Conservation (phyloP, 2,888 invertebrate species). For the Saturnia japonica region DNA sequence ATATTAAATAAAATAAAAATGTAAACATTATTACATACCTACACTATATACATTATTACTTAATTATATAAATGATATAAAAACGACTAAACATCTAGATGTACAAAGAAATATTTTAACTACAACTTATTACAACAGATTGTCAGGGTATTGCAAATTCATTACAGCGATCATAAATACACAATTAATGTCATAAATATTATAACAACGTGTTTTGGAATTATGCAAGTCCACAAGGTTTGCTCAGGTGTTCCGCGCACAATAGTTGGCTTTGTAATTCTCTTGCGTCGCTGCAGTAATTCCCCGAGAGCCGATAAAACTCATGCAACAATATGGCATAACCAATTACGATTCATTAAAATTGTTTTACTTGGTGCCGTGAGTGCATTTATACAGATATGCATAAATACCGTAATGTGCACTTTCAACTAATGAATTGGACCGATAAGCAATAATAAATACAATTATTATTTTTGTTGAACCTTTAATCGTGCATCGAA, state of each 20-base stretch:
- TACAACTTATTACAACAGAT: not conserved
- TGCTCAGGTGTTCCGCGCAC: not conserved
- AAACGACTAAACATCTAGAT: too few relatives aligned
- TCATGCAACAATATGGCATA: slow-evolving; percentile 11
- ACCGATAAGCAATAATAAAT: not conserved
- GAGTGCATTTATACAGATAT: not conserved
- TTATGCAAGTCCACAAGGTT: not conserved
- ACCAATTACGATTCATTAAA: slow-evolving; percentile 15
- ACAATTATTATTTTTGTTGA: not conserved
- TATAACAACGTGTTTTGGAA: not conserved
- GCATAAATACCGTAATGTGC: not conserved
- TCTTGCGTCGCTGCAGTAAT: not conserved
- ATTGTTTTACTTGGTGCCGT: not conserved
- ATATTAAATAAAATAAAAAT: too few relatives aligned
- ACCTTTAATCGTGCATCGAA: not conserved
- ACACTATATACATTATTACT: too few relatives aligned
- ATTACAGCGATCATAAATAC: not conserved
- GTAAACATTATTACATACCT: too few relatives aligned
- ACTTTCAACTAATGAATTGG: not conserved
- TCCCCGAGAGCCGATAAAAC: slow-evolving; percentile 1
- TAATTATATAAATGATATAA: too few relatives aligned
- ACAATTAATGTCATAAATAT: not conserved
- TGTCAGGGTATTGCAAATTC: not conserved
- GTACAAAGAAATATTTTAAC: not conserved
- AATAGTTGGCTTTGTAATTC: slow-evolving; percentile 6